Evolutionary conservation across 2,888 invertebrate genomes (phyloP).

Genomic region (Lasioglossum marginatum): DNA sequence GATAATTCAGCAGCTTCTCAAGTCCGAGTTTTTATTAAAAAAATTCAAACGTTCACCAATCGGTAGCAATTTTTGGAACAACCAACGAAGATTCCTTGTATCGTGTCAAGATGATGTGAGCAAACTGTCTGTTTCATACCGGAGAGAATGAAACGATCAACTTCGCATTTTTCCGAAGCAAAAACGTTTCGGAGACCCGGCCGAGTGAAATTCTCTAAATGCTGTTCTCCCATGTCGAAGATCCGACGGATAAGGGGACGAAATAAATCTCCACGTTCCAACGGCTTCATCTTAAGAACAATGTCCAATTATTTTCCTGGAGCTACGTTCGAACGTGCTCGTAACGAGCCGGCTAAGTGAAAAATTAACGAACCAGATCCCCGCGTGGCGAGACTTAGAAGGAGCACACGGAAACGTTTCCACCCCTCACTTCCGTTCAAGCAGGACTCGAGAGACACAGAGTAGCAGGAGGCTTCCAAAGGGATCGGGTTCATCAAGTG

Average conservation of each 20-base stretch:
- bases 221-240: neutral
- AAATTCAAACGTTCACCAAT: neutral
- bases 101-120: neutral
- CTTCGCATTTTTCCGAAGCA: neutral
- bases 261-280: slow-evolving; percentile 1
- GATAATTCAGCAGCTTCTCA: neutral
- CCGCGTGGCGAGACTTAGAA: neutral
- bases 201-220: neutral
- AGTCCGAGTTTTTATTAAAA: neutral
- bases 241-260: neutral
- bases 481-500: neutral
- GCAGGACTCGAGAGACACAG: neutral
- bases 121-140: neutral
- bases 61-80: neutral
- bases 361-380: slow-evolving; percentile 12
- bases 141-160: neutral
- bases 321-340: neutral
- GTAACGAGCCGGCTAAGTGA: neutral
- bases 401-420: neutral
- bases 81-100: neutral
- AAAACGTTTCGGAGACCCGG: neutral
- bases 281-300: slow-evolving; percentile 3
- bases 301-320: neutral
- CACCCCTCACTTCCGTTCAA: neutral
- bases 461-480: neutral